These are phyloP conservation scores for Glaucopsyche alexis DNA, from an alignment of 2,888 invertebrate species.

Conservation along the genomic window DNA sequence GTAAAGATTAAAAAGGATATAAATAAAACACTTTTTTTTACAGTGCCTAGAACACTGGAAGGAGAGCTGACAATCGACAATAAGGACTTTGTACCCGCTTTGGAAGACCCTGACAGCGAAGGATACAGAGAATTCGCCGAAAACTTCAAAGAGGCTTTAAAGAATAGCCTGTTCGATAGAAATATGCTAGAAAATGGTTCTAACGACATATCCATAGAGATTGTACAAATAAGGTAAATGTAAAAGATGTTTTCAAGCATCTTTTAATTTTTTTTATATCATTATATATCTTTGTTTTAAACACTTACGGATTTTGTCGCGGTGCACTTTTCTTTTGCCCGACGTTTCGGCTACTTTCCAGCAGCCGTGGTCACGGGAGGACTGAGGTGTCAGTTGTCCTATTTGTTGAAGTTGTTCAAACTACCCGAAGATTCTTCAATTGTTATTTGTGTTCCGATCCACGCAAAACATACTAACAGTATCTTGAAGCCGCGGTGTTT, in stretches of 20 bases:
- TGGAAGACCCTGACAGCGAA: conserved; percentile 81
- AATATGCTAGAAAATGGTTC: conserved; percentile 74
- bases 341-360: too few relatives aligned
- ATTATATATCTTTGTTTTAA: too few relatives aligned
- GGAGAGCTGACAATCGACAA: conserved; percentile 84
- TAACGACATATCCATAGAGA: conserved; percentile 80
- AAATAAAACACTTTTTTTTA: conserved; percentile 37
- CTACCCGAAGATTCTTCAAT: too few relatives aligned
- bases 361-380: too few relatives aligned
- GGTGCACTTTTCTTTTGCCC: too few relatives aligned
- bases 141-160: conserved; percentile 81
- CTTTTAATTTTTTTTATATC: conserved; percentile 27
- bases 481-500: too few relatives aligned
- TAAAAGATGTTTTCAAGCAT: background rate
- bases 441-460: too few relatives aligned
- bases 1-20: too few relatives aligned
- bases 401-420: too few relatives aligned
- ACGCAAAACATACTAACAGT: too few relatives aligned
- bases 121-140: conserved; percentile 81
- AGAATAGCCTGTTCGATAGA: conserved; percentile 77
- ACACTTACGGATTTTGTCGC: too few relatives aligned
- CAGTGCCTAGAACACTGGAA: conserved; percentile 85
- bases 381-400: too few relatives aligned
- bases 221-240: conserved; percentile 80
- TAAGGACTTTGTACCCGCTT: conserved; percentile 79